A percentile compares a stretch with the other conserved stretches of the same genome.
phyloP scores from a whole-genome alignment of 2,888 invertebrate genomes.

The Lasius platythorax region DNA sequence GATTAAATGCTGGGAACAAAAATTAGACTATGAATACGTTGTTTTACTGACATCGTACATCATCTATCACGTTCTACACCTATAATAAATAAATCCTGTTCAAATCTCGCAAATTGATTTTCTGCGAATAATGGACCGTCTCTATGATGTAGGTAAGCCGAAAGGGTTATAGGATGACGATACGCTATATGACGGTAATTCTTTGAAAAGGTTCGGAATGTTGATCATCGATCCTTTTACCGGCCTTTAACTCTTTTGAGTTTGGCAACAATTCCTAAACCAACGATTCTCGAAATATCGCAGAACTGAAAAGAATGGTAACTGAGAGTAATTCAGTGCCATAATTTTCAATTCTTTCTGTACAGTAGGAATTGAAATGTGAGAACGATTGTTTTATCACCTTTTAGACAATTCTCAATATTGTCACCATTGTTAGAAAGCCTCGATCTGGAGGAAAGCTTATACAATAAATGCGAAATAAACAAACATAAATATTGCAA shows the following conservation, averaged over 20 bases:
- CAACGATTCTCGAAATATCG: slow-evolving; percentile 74
- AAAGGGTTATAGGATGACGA: slow-evolving; percentile 44
- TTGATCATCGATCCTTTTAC: background rate
- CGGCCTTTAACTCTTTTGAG: slow-evolving; percentile 53
- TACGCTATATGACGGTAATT: slow-evolving; percentile 40
- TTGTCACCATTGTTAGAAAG: background rate
- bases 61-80: background rate
- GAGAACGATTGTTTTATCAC: background rate
- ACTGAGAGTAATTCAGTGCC: background rate
- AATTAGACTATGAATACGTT: background rate
- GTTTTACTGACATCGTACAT: background rate
- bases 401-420: background rate
- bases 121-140: slow-evolving; percentile 1
- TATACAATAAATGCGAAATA: background rate
- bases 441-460: background rate
- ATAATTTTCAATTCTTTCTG: background rate
- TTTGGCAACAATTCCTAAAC: background rate
- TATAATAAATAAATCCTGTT: slow-evolving; percentile 66
- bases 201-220: slow-evolving; percentile 48
- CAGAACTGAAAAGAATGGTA: slow-evolving; percentile 61
- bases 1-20: background rate
- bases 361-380: background rate
- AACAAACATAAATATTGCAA: slow-evolving; percentile 4
- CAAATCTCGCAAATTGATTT: slow-evolving; percentile 40
- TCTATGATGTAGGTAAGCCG: slow-evolving; percentile 42